Evolutionary conservation across 2,113 vertebrate species (phyloP), one percentile per base, ranked within the genome.

Genomic region (Lycaon pictus): DNA sequence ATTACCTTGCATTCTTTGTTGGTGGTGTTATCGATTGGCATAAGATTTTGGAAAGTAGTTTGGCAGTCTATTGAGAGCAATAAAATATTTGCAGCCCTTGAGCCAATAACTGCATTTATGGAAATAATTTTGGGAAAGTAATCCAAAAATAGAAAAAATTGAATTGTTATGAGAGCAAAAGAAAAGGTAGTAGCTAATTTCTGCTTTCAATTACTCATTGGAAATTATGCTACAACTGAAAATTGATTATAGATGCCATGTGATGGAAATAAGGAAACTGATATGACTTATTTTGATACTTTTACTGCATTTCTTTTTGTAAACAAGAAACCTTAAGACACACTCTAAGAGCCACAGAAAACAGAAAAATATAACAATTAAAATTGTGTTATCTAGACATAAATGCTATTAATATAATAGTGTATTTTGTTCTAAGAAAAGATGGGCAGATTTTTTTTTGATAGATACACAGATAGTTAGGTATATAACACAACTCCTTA

Each of bases 121-220:
- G 62, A 88, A 85, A 90, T 93, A 81, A 56, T 90, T 92, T 93
- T 76, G 37, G 15, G 79, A 90, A 91, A 87, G n/a, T 79, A 82
- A 92, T 37, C 13, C 20, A 27, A 62, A 93, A 77, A 79, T 67
- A 58, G 79, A 35, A 48, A 83, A 71, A 81, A 8, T 5, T 25
- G 0, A n/a, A 62, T 92, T 83, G 92, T 84, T 87, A 83, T 74
- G 55, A 69, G 13, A 43, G 11, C 63, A 84, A 92, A 74, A 51
- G 16, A 67, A 88, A 95, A 62, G 4, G 27, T 53, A 55, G 43
- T 20, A 88, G 15, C 35, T 96, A 90, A 72, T 35, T 60, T 80
- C 11, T 77, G 17, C 2, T 11, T 23, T 65, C 15, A 88, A 51
- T 7, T 74, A 93, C 7, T 93, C 72, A 65, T 15, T 56, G 29